A percentile compares a stretch with the other conserved stretches of the same genome.
These are phyloP conservation scores for Rhadinocentrus ornatus DNA, from an alignment of 2,797 vertebrate genomes.

Conservation along the genomic window DNA sequence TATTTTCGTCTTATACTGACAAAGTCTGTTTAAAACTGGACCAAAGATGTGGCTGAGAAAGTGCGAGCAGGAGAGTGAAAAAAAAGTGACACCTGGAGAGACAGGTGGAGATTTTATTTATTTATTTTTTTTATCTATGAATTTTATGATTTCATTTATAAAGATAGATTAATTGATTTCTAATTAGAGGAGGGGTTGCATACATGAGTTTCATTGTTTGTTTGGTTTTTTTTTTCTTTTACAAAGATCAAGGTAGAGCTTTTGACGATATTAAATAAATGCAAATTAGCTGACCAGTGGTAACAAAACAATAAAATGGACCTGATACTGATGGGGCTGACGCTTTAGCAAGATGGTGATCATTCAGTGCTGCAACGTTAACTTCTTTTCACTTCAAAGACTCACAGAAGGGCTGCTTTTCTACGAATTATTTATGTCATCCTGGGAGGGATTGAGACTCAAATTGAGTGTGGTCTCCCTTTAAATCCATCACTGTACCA, in stretches of 20 bases:
- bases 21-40: slow-evolving; percentile 69
- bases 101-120: not conserved
- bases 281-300: not conserved
- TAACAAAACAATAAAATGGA: not conserved
- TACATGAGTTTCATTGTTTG: not conserved
- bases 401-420: slow-evolving; percentile 39
- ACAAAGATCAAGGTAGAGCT: not conserved
- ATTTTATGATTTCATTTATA: not conserved
- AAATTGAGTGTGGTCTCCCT: slow-evolving; percentile 82
- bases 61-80: slow-evolving; percentile 44
- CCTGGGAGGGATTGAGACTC: slow-evolving; percentile 75
- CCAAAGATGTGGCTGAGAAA: slow-evolving; percentile 44
- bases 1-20: slow-evolving; percentile 77
- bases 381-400: slow-evolving; percentile 21
- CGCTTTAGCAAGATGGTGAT: slow-evolving; percentile 26
- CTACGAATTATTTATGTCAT: slow-evolving; percentile 81
- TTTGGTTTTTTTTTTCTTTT: not conserved
- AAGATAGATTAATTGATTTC: not conserved
- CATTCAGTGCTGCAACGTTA: slow-evolving; percentile 27
- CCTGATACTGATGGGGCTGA: not conserved
- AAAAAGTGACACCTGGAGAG: slow-evolving; percentile 43
- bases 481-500: slow-evolving; percentile 83
- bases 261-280: not conserved
- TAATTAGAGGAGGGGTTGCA: not conserved
- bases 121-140: not conserved